Evolutionary conservation across 2,113 vertebrate species (phyloP), one percentile per base, ranked within the genome.

Genomic region (Paratilapia polleni): DNA sequence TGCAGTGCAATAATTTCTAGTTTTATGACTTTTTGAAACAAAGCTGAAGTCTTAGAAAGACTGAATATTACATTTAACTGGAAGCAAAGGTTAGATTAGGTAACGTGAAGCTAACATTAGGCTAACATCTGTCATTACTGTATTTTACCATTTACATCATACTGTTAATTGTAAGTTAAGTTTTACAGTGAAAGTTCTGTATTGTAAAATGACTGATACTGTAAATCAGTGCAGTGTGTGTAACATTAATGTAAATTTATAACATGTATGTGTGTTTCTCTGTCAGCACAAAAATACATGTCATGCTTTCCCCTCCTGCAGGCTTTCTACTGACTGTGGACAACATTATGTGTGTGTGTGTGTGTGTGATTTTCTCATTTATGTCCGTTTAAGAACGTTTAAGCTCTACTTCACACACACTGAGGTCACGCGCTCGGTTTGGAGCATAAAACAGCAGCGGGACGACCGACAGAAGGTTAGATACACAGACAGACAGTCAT

Each of bases 401-500:
- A 31, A 52, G 66, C 43, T 73, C 43, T 28, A 31, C 31, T 73
- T 73, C 43, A 52, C 43, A 70, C 10, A 1, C 24, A 73, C 66
- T 73, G 66, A 52, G 66, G 15, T 73, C 66, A 31, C 66, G 52
- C 66, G 0, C 66, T 52, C 43, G 0, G 24, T 7, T 52, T 2
- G 10, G 66, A 73, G 66, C 66, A 73, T 3, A 52, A 73, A 73
- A 14, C 17, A 61, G 76, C 78, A 66, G 61, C 49, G 2, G 34
- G 61, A 63, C 54, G 3, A 66, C n/a, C 7, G 1, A 20, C 79
- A 22, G 20, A 2, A 73, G 38, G 24, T 60, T 60, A 58, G 36
- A 59, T 11, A 34, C 19, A 75, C 78, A 80, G 17, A 66, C 20
- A 31, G 14, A n/a, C 12, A 47, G 68, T 78, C 80, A 88, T 90